Conservation (phyloP, 1,140 invertebrate genomes). For the Asbolus verrucosus region DNA sequence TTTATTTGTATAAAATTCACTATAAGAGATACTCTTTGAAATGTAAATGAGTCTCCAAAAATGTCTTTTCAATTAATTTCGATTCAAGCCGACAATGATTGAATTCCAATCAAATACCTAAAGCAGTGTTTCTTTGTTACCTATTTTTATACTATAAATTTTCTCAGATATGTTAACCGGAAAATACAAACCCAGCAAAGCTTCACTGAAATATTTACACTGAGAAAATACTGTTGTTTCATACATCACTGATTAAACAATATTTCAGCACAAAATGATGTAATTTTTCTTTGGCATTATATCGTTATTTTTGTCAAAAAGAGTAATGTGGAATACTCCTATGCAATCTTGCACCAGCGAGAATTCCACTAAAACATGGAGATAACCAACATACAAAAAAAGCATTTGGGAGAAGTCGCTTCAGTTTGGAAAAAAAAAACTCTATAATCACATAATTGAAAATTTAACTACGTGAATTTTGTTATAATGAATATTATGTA, state of each 20-base stretch:
- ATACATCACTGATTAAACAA: slow-evolving; percentile 1
- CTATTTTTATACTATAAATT: neutral
- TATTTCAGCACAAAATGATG: neutral
- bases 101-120: slow-evolving; percentile 40
- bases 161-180: neutral
- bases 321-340: neutral
- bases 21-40: slow-evolving; percentile 36
- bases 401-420: neutral
- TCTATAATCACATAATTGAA: neutral
- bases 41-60: slow-evolving; percentile 39
- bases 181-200: slow-evolving; percentile 5
- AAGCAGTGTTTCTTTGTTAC: slow-evolving; percentile 13
- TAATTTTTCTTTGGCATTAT: no score
- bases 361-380: neutral
- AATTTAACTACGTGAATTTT: neutral
- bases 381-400: slow-evolving; percentile 10
- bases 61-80: slow-evolving; percentile 44
- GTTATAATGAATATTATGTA: slow-evolving; percentile 18
- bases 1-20: slow-evolving; percentile 41
- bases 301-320: slow-evolving; percentile 18
- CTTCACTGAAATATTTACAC: slow-evolving; percentile 10
- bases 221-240: neutral
- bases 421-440: no score
- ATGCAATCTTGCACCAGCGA: neutral
- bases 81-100: slow-evolving; percentile 26